Percentiles rank a stretch among this genome's conserved stretches.
These are phyloP conservation scores for Huso huso DNA, from an alignment of 2,797 vertebrate genomes.

Conservation along the genomic window DNA sequence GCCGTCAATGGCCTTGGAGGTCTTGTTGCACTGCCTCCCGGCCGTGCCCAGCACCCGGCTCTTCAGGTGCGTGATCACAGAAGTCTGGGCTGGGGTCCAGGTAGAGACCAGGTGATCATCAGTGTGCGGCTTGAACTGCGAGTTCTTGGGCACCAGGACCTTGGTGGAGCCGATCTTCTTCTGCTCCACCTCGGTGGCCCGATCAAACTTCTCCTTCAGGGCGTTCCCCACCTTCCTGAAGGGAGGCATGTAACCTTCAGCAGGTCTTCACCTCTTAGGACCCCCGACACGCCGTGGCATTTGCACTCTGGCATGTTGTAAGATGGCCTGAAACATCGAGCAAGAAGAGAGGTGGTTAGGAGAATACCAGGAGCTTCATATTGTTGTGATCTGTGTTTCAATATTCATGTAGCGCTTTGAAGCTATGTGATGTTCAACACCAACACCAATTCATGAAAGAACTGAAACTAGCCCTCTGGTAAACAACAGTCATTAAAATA, in stretches of 20 bases:
- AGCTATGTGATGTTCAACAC: too few species aligned
- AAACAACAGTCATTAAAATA: background rate
- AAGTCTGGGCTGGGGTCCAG: constrained; percentile 94
- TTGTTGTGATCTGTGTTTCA: too few species aligned
- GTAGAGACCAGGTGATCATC: constrained; percentile 96
- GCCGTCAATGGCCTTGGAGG: constrained; percentile 94
- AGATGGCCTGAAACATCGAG: constrained; percentile 67
- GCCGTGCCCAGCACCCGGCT: constrained; percentile 89
- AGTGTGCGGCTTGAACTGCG: constrained; percentile 96
- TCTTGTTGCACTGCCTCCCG: constrained; percentile 93
- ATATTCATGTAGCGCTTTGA: too few species aligned
- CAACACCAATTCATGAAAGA: background rate
- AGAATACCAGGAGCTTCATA: too few species aligned
- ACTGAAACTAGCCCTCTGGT: background rate
- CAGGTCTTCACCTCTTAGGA: constrained; percentile 97
- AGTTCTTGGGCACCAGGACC: constrained; percentile 85
- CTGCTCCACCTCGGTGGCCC: constrained; percentile 92
- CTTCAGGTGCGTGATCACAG: constrained; percentile 85
- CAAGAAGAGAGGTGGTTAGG: background rate
- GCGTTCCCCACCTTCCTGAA: constrained; percentile 94
- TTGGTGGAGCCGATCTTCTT: constrained; percentile 84
- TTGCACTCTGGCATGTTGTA: constrained; percentile 97
- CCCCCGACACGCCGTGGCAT: constrained; percentile 93
- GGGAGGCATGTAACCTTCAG: constrained; percentile 93
- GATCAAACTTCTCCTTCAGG: constrained; percentile 95